Conservation (phyloP, 2,113 vertebrate species). For the Porphyrio hochstetteri region DNA sequence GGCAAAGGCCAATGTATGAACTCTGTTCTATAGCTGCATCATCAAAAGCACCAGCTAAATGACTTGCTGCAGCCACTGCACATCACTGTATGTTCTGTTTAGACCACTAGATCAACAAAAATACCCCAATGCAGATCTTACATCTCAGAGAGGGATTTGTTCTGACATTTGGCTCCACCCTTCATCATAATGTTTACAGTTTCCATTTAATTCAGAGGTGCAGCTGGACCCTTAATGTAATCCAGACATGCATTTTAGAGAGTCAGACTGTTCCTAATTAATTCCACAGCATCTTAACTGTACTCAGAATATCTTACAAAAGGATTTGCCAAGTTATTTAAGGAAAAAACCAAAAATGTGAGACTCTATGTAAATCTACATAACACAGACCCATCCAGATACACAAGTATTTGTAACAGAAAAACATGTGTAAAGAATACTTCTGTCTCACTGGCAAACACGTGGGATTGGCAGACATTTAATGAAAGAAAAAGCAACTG, state of each 20-base stretch:
- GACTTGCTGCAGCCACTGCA: not conserved
- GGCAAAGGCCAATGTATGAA: not conserved
- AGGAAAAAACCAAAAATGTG: not conserved
- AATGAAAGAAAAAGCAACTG: slow-evolving; percentile 26
- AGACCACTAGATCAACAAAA: not conserved
- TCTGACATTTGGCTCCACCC: not conserved
- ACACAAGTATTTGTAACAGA: not conserved
- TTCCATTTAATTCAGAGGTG: not conserved
- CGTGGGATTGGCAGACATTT: not conserved
- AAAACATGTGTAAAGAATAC: too few relatives aligned
- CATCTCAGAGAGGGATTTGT: not conserved
- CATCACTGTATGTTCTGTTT: not conserved
- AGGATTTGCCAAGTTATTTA: not conserved
- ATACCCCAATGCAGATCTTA: not conserved
- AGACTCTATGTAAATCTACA: not conserved
- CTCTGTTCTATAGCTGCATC: not conserved
- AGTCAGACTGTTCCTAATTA: slow-evolving; percentile 4
- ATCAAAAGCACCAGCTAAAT: not conserved
- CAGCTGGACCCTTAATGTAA: not conserved
- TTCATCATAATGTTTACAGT: not conserved
- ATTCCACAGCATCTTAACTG: slow-evolving; percentile 36
- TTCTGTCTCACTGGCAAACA: not conserved
- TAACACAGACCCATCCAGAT: not conserved
- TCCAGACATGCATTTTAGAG: not conserved
- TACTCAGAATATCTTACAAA: not conserved